Conservation (phyloP, 2,888 invertebrate genomes). For the Campopleginae sp. region DNA sequence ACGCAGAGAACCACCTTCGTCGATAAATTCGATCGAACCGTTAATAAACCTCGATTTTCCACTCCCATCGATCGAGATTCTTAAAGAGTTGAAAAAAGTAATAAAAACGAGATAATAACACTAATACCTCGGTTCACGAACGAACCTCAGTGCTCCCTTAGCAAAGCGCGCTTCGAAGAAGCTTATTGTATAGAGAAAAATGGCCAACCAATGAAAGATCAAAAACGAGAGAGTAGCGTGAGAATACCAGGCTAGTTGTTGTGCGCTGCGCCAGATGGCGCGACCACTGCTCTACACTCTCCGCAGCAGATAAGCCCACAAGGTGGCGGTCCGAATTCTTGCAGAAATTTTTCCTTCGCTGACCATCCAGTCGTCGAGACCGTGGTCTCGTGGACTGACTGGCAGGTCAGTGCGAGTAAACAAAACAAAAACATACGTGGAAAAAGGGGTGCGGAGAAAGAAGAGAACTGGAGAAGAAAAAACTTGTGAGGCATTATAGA, state of each 20-base stretch:
- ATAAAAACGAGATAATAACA: constrained; percentile 22
- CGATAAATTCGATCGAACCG: neutral
- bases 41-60: constrained; percentile 10
- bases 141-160: constrained; percentile 37
- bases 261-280: constrained; percentile 11
- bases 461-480: constrained; percentile 25
- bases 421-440: neutral
- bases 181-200: neutral
- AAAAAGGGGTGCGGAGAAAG: constrained; percentile 36
- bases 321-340: neutral
- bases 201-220: neutral
- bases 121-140: constrained; percentile 42
- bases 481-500: constrained; percentile 74
- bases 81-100: neutral
- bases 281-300: neutral
- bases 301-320: neutral
- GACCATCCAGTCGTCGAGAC: neutral
- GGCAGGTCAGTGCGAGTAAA: neutral
- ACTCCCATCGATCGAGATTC: constrained; percentile 10
- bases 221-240: neutral
- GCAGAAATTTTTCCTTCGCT: neutral
- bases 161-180: constrained; percentile 21
- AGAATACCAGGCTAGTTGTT: neutral
- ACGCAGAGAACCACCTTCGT: neutral
- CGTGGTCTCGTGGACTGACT: neutral